Evolutionary conservation across 2,797 vertebrate species (phyloP).

Genomic region (Hylomyscus alleni): DNA sequence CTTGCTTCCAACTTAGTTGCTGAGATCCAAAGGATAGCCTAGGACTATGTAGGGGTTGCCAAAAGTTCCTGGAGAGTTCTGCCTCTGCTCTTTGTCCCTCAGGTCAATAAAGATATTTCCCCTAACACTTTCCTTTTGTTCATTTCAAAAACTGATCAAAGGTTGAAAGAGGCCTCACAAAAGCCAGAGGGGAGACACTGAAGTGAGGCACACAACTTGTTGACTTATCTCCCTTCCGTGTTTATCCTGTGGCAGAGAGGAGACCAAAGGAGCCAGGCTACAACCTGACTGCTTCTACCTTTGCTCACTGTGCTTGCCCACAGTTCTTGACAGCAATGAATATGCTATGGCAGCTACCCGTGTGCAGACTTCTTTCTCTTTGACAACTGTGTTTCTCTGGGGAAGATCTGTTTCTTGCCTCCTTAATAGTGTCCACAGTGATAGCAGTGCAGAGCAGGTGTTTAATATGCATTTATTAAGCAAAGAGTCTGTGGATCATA

Average conservation of each 20-base stretch:
- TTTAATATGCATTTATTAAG: neutral
- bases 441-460: neutral
- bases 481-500: neutral
- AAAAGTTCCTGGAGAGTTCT: neutral
- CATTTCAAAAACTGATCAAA: neutral
- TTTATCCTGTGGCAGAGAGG: too few relatives aligned
- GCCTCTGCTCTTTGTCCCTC: neutral
- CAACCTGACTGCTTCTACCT: fast-evolving
- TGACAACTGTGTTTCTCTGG: neutral
- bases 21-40: neutral
- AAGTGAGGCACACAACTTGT: too few relatives aligned
- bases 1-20: neutral
- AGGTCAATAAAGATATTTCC: neutral
- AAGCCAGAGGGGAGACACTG: neutral
- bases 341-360: fast-evolving
- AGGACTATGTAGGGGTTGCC: neutral
- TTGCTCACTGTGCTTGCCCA: neutral
- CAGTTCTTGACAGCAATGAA: neutral
- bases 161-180: neutral
- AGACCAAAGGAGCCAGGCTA: neutral
- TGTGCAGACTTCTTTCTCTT: neutral
- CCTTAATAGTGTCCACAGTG: neutral
- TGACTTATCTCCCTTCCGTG: neutral
- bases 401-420: neutral
- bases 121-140: neutral